These are phyloP conservation scores for Arrhopalites spinosus DNA, from an alignment of 2,888 invertebrate genomes.

Conservation along the genomic window DNA sequence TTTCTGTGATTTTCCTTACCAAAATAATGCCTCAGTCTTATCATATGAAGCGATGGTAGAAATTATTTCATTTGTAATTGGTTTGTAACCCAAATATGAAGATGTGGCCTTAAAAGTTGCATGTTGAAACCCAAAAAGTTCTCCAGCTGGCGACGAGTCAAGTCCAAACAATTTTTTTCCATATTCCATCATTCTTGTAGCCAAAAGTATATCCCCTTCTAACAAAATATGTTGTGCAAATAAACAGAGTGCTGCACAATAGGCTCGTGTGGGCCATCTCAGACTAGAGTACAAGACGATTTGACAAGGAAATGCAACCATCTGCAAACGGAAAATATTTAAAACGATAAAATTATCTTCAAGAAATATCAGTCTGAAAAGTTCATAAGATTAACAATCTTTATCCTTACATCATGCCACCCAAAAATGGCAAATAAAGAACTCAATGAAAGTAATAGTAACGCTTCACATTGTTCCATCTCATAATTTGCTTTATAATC, in stretches of 20 bases:
- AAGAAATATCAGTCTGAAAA: too few species aligned
- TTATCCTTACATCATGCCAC: conserved; percentile 47
- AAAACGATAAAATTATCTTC: background rate
- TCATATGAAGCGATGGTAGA: conserved; percentile 42
- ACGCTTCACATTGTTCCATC: conserved; percentile 46
- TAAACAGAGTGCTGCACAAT: conserved; percentile 44
- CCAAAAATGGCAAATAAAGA: conserved; percentile 48
- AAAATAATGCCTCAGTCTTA: conserved; percentile 45
- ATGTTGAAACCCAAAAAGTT: conserved; percentile 44
- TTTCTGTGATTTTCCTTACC: conserved; percentile 38
- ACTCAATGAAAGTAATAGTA: conserved; percentile 41
- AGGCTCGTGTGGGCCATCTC: conserved; percentile 19
- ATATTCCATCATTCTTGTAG: conserved; percentile 46
- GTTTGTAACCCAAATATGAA: conserved; percentile 40
- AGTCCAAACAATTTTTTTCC: conserved; percentile 44
- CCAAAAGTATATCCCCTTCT: conserved; percentile 43
- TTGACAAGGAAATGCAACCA: conserved; percentile 46
- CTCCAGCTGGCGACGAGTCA: conserved; percentile 46
- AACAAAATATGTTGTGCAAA: conserved; percentile 38
- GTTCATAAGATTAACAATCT: too few species aligned
- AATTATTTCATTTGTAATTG: conserved; percentile 41
- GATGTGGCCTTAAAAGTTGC: conserved; percentile 41
- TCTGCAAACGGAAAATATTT: conserved; percentile 32
- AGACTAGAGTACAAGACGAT: conserved; percentile 44
- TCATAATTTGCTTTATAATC: conserved; percentile 47